Evolutionary conservation across 2,113 vertebrate species (phyloP), one percentile per base, ranked within the genome.

Genomic region (Pygoscelis antarcticus): DNA sequence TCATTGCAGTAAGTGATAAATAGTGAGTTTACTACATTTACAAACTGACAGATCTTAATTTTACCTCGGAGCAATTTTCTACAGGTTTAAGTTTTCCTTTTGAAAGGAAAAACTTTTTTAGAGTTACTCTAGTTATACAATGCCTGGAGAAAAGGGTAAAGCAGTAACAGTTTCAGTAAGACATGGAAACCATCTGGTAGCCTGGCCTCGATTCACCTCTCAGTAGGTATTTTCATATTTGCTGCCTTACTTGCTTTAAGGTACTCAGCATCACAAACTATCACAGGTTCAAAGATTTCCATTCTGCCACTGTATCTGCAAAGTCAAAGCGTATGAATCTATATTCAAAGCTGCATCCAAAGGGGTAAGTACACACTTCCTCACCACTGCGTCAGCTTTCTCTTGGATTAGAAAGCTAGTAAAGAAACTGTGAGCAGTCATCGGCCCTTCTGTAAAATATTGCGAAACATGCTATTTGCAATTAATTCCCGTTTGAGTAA

Each of bases 1-100:
- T 57, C 71, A 17, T 57, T 7, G 2, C 16, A 16, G 7, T 34
- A 66, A 47, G 15, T 0, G 0, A 68, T 38, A 44, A 83, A 54
- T 6, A 51, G 4, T 22, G 18, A 7, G 4, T 74, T 87, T 57
- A 26, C 4, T 40, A 10, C 25, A 4, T 74, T 70, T 66, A 40
- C 12, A 75, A 38, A 74, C 8, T 36, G 20, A 18, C 8, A 77
- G 49, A 72, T 34, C 81, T 29, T 69, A n/a, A 27, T 69, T 90
- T 92, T 36, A 70, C 17, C 34, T 65, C 70, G 20, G 8, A 47
- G 10, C 0, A 34, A 23, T 74, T 70, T 84, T 38, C 30, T 66
- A 57, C 46, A 65, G 16, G 40, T 77, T 87, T 46, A 71, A 62
- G 13, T 2, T 51, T 79, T 79, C 25, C 9, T 54, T 89, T 83